Conservation (phyloP, 1,140 invertebrate species). For the Nomia melanderi region DNA sequence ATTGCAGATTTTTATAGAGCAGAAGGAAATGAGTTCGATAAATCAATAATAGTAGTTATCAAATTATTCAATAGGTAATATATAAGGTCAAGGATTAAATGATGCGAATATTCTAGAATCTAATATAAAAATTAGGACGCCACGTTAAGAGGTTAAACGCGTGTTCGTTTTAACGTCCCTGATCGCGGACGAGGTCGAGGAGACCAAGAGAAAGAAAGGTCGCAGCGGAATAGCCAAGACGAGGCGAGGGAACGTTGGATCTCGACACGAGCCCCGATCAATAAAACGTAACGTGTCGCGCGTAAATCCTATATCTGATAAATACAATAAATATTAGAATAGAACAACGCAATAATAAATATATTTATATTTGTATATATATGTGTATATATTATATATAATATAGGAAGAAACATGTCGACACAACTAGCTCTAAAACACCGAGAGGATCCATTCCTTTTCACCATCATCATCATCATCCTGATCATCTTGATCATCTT, state of each 20-base stretch:
- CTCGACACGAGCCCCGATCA: constrained; percentile 56
- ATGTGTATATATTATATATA: constrained; percentile 71
- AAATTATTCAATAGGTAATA: too few relatives aligned
- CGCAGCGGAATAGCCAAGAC: not conserved
- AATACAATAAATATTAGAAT: constrained; percentile 81
- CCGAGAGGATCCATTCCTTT: constrained; percentile 68
- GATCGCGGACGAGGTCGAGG: too few relatives aligned
- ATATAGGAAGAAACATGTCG: constrained; percentile 79
- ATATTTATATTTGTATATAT: constrained; percentile 74
- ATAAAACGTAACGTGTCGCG: constrained; percentile 66
- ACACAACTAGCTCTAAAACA: constrained; percentile 79
- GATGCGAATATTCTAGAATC: too few relatives aligned
- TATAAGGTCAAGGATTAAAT: too few relatives aligned
- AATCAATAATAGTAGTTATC: too few relatives aligned
- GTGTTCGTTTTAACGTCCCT: too few relatives aligned
- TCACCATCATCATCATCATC: too few relatives aligned
- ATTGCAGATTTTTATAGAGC: too few relatives aligned
- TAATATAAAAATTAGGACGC: too few relatives aligned
- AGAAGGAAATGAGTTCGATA: too few relatives aligned
- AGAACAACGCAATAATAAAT: constrained; percentile 81
- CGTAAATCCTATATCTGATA: constrained; percentile 62
- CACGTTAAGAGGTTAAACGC: too few relatives aligned
- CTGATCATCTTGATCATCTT: too few relatives aligned
- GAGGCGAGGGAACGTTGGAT: constrained; percentile 22
- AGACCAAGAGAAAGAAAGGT: not conserved